Base-by-base conservation (phyloP, 2,113 vertebrate species). In the Halichoerus grypus region DNA sequence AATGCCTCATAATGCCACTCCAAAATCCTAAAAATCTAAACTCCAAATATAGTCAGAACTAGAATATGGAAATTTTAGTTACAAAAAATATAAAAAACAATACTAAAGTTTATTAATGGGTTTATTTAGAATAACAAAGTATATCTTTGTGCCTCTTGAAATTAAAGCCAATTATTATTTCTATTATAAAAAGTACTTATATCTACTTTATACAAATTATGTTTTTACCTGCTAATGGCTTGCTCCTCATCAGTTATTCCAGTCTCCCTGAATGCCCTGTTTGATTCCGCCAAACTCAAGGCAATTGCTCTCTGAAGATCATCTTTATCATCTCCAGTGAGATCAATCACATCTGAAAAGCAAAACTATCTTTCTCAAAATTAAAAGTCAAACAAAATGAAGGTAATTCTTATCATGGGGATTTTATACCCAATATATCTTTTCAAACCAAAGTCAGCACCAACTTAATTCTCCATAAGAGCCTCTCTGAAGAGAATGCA, bases 271-370 rank as follows among this genome's bases (percentile, higher is more conserved):
- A 99, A 99, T 65, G 99, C 99, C 95, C 99, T 99, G 99, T 98
- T 99, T 95, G 99, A 99, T 98, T 99, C 99, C 98, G 99, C 99
- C 99, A 99, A 99, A 98, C 99, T 99, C 98, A 99, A 99, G 95
- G 99, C 99, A 94, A 99, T 99, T 79, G 99, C 99, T 98, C 99
- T 99, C 99, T 99, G 99, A 98, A 99, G 99, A 99, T 99, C 99
- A 99, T 99, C 99, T 99, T 99, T 99, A 99, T 99, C 99, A 97
- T 99, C 99, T 90, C 99, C 99, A 93, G 99, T 99, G 98, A 99
- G 99, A 99, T 99, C 99, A 96, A 99, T 99, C 97, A 99, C 99
- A 98, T 99, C 99, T 99, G 99, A 98, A 99, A 98, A 97, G 97
- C 97, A 98, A 99, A 99, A 98, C 95, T 98, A 97, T 98, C 97